Evolutionary conservation across 2,797 vertebrate genomes (phyloP), one percentile per base, ranked within the genome.

Genomic region (Poeciliopsis gracilis): DNA sequence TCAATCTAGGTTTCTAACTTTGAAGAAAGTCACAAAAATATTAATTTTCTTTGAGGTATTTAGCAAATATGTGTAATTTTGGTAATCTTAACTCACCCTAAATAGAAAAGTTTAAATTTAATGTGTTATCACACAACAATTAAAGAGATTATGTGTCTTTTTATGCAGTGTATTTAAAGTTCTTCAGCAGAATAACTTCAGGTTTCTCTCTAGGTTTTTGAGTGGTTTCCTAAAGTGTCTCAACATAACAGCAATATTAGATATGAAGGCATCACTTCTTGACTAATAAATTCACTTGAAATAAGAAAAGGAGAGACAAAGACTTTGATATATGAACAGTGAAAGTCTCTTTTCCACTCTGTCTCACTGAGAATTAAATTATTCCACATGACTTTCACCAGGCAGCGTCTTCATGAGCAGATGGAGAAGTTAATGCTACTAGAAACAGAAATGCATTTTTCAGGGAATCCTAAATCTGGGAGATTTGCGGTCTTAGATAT

Each of bases 381-480:
- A 28, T 45, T 71, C 67, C 67, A 30, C 43, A 46, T 28, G 43
- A 71, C 43, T 71, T 71, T 71, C 67, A 71, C 43, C 67, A 71
- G 67, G 43, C 46, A 45, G 67, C n/a, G 13, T 71, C 43, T 15
- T 45, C 25, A 71, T 71, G 67, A 28, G 67, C 13, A 45, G 67
- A 71, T 28, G 43, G 25, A 30, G 67, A 71, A 46, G 67, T n/a
- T 46, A 28, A 71, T 16, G 25, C 67, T 71, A 46, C 41, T 28
- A 18, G 67, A 46, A 71, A 46, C 41, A 71, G 41, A 71, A 28
- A 45, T 10, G 2, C 0, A 71, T 30, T 28, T 46, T 71, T 71
- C 25, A n/a, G 53, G 10, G n/a, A 5, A 33, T 16, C 30, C 15
- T 18, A 7, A 33, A 33, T 33, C 28, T 61, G 57, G 13, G 28